Evolutionary conservation across 1,140 invertebrate genomes (phyloP).

Genomic region (Episyrphus balteatus): DNA sequence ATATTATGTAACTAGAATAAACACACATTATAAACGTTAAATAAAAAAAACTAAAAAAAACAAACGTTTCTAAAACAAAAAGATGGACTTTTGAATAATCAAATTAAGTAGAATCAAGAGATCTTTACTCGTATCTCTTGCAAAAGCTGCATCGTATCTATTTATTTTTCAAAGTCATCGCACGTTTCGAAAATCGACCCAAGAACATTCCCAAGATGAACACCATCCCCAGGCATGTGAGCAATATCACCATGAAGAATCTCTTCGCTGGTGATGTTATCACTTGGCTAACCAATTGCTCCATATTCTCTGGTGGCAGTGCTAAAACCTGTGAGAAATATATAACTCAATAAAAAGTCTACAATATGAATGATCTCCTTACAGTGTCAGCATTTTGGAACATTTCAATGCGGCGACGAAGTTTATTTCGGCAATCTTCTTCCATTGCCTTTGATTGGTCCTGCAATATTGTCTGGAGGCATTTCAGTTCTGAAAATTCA

Average conservation of each 20-base stretch:
- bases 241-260: slow-evolving; percentile 62
- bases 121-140: not conserved
- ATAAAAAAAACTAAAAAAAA: too few relatives aligned
- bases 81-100: too few relatives aligned
- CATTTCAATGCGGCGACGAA: slow-evolving; percentile 75
- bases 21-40: too few relatives aligned
- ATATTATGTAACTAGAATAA: too few relatives aligned
- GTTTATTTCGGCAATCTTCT: slow-evolving; percentile 62
- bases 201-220: slow-evolving; percentile 74
- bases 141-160: slow-evolving; percentile 6
- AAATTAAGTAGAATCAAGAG: too few relatives aligned
- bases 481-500: slow-evolving; percentile 62
- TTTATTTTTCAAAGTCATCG: slow-evolving; percentile 52
- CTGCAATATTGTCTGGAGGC: slow-evolving; percentile 61
- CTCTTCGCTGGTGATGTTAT: slow-evolving; percentile 59
- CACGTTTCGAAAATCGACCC: slow-evolving; percentile 62
- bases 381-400: slow-evolving; percentile 77
- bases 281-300: slow-evolving; percentile 59
- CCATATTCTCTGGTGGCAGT: slow-evolving; percentile 49
- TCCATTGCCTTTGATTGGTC: slow-evolving; percentile 56
- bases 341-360: not conserved
- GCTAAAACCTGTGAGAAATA: slow-evolving; percentile 38
- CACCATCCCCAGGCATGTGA: slow-evolving; percentile 60
- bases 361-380: slow-evolving; percentile 21
- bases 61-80: too few relatives aligned